A percentile compares a stretch with the other conserved stretches of the same genome.
These are phyloP conservation scores for Caenorhabditis becei DNA, from an alignment of 2,888 invertebrate genomes.

Conservation along the genomic window DNA sequence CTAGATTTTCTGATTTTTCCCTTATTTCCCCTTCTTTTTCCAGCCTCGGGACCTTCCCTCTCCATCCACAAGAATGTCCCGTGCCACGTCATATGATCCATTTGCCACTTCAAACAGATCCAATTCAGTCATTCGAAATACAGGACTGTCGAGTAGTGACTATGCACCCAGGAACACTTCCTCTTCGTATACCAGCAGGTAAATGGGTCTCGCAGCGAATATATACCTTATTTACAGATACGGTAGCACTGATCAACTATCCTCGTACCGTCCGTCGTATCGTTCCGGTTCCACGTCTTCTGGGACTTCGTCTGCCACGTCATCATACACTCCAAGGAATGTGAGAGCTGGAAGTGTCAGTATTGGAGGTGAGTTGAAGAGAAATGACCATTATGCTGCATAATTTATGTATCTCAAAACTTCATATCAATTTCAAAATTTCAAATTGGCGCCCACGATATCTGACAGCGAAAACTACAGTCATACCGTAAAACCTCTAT, in stretches of 20 bases:
- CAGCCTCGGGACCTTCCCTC: constrained; percentile 38
- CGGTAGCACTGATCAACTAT: constrained; percentile 56
- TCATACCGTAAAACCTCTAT: too few relatives aligned
- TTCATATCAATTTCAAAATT: too few relatives aligned
- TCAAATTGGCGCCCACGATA: too few relatives aligned
- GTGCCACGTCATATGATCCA: constrained; percentile 66
- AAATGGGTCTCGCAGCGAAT: background rate
- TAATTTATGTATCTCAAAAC: too few relatives aligned
- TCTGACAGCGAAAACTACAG: too few relatives aligned
- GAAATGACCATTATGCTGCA: too few relatives aligned
- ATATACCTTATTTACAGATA: constrained; percentile 20
- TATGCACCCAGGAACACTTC: constrained; percentile 21
- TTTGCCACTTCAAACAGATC: constrained; percentile 49
- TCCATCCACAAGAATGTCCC: constrained; percentile 44
- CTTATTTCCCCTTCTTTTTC: background rate
- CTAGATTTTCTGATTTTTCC: too few relatives aligned
- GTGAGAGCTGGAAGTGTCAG: constrained; percentile 60
- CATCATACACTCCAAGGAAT: constrained; percentile 49
- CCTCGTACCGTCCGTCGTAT: constrained; percentile 46
- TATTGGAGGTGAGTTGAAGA: constrained; percentile 31
- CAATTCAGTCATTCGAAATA: constrained; percentile 24
- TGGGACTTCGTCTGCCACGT: constrained; percentile 4
- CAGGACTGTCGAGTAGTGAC: constrained; percentile 32
- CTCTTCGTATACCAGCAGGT: constrained; percentile 37
- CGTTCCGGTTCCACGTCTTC: constrained; percentile 28